Percentiles rank a stretch among this genome's conserved stretches.
These are phyloP conservation scores for Oxytorus armatus DNA, from an alignment of 2,888 invertebrate species.

Conservation along the genomic window DNA sequence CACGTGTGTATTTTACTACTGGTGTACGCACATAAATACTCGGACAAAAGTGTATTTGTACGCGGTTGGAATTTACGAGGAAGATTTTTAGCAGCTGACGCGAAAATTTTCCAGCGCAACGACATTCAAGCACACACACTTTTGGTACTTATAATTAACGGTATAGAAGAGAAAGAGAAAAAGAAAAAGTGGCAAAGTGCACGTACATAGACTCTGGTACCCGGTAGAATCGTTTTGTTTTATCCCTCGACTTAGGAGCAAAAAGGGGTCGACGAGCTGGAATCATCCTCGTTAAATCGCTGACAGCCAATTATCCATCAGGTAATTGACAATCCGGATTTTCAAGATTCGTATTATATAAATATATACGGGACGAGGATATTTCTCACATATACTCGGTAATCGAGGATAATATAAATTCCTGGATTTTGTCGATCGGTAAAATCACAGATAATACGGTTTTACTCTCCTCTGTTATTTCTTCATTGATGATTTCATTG, in stretches of 20 bases:
- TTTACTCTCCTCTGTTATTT: not conserved
- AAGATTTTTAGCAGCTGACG: conserved; percentile 53
- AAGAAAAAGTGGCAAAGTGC: conserved; percentile 21
- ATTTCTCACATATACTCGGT: not conserved
- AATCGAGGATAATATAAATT: not conserved
- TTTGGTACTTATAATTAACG: conserved; percentile 16
- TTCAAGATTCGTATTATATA: conserved; percentile 17
- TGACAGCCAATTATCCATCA: conserved; percentile 50
- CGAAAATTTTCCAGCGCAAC: conserved; percentile 20
- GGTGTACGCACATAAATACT: too few species aligned
- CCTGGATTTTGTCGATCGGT: not conserved
- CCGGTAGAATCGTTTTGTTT: conserved; percentile 8
- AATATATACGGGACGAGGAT: not conserved
- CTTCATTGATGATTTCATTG: not conserved
- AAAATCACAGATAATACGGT: conserved; percentile 13
- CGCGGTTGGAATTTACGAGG: not conserved
- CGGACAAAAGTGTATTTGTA: too few species aligned
- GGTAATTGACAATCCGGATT: conserved; percentile 58
- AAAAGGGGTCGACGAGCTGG: not conserved
- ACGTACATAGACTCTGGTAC: too few species aligned
- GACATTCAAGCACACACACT: conserved; percentile 19
- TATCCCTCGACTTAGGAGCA: conserved; percentile 15
- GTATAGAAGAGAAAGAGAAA: conserved; percentile 16
- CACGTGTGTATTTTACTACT: not conserved
- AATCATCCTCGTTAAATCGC: conserved; percentile 38